Conservation (phyloP, 2,888 invertebrate species). For the Allolobophora icterica region DNA sequence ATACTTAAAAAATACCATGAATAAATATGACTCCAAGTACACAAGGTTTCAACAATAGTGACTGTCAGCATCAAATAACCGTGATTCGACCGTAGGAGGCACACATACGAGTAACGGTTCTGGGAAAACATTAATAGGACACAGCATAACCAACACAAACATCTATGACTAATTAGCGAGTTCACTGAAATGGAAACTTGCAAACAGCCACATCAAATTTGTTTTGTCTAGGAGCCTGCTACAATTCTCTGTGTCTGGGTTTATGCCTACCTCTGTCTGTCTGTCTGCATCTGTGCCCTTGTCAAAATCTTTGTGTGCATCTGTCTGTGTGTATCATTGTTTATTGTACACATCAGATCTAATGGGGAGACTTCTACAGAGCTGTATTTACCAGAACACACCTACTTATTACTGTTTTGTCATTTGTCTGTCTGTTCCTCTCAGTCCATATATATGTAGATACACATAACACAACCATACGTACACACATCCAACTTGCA, state of each 20-base stretch:
- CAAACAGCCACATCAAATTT: neutral
- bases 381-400: neutral
- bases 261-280: neutral
- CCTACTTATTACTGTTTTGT: neutral
- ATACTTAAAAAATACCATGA: neutral
- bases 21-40: neutral
- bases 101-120: neutral
- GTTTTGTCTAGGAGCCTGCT: neutral
- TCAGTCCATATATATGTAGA: neutral
- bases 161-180: neutral
- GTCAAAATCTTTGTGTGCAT: no score
- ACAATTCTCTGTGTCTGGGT: neutral
- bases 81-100: neutral
- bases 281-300: neutral
- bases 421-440: neutral
- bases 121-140: neutral
- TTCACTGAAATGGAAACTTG: conserved; percentile 1
- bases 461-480: neutral
- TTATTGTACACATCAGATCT: neutral
- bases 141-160: neutral
- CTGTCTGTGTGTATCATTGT: neutral
- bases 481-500: neutral
- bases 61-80: neutral
- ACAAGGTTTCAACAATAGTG: neutral
- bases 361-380: neutral